Evolutionary conservation across 2,888 invertebrate species (phyloP), one percentile per base, ranked within the genome.

Genomic region (Andricus quercusramuli): DNA sequence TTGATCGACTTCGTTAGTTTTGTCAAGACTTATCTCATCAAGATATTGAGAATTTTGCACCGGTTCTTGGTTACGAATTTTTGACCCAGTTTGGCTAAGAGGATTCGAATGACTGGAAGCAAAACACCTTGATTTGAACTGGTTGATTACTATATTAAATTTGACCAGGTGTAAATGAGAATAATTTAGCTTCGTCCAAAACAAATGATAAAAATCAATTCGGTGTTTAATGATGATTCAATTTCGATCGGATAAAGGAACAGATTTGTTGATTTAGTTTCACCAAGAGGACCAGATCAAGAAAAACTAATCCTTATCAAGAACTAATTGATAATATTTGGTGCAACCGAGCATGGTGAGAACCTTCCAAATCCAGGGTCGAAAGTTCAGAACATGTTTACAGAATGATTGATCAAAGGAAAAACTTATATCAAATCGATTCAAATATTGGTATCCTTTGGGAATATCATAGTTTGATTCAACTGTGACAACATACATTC

Each of bases 131-230:
- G 15, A 62, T 62, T 13, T 13, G 4, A 25, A 56, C 9, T n/a
- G n/a, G 56, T 1, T n/a, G n/a, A 11, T n/a, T 0, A 11, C 0
- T n/a, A n/a, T 5, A 11, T n/a, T n/a, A 9, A n/a, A 56, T 9
- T 56, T 56, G 2, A 8, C 47, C 3, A 17, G 17, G n/a, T 2
- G 11, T 11, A 13, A 22, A 22, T 22, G 56, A 59, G 22, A 11
- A 11, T 11, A 22, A 22, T 59, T 11, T 47, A 47, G 47, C 1
- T 5, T 4, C 4, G 6, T 47, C 47, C 17, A 6, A 6, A 47
- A 47, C 6, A 5, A 17, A 6, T 47, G 17, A 1, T 17, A 17
- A 17, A 5, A 17, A 13, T 47, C 17, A 17, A 6, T 5, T 47
- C 17, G 15, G 3, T 44, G 17, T 47, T 47, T 47, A 1, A 47